Evolutionary conservation across 2,888 invertebrate genomes (phyloP).

Genomic region (Tachina lurida): DNA sequence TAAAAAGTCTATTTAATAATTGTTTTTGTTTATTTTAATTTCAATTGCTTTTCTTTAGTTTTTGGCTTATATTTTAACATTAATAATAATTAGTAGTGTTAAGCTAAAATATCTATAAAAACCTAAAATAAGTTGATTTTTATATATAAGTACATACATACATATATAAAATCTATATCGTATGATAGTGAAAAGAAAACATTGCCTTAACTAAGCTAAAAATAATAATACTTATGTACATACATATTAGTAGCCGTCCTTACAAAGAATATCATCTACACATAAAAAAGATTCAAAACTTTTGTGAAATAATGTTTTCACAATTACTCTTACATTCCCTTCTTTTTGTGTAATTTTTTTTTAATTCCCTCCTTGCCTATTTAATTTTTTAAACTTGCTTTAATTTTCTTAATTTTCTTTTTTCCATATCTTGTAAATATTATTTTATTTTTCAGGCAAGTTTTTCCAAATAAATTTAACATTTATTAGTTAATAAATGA

Average conservation of each 20-base stretch:
- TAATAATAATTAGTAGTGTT: slow-evolving; percentile 3
- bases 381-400: not conserved
- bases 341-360: slow-evolving; percentile 17
- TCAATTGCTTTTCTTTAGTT: not conserved
- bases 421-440: slow-evolving; percentile 30
- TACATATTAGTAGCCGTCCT: slow-evolving; percentile 56
- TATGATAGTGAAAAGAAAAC: slow-evolving; percentile 10
- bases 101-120: slow-evolving; percentile 25
- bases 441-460: not conserved
- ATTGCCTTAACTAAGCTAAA: slow-evolving; percentile 56
- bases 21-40: slow-evolving; percentile 4
- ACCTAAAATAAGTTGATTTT: slow-evolving; percentile 10
- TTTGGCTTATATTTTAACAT: slow-evolving; percentile 19
- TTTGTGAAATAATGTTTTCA: not conserved
- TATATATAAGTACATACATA: not conserved
- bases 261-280: slow-evolving; percentile 11
- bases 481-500: slow-evolving; percentile 56
- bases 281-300: slow-evolving; percentile 1
- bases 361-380: not conserved
- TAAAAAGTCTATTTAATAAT: not conserved
- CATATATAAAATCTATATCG: not conserved
- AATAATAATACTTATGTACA: too few relatives aligned
- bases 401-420: not conserved
- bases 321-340: not conserved
- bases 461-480: slow-evolving; percentile 1